Conservation (phyloP, 2,797 vertebrate species). For the Sebastes umbrosus region DNA sequence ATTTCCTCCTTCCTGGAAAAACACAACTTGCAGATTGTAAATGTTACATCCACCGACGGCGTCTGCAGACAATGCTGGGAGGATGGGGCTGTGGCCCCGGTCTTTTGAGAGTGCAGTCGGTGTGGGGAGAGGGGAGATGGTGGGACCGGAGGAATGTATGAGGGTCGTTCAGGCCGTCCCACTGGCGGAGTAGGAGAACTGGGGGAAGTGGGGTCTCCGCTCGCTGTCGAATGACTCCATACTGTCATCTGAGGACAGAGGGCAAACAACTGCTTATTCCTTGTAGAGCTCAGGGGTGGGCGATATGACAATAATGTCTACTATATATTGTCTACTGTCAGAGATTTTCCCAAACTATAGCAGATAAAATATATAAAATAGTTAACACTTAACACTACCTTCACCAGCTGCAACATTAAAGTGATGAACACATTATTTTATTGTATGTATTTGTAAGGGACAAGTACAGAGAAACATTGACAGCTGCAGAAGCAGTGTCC, state of each 20-base stretch:
- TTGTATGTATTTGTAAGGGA: too few relatives aligned
- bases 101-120: slow-evolving; percentile 86
- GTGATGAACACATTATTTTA: too few relatives aligned
- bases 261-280: neutral
- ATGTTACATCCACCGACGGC: slow-evolving; percentile 78
- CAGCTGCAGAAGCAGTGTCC: too few relatives aligned
- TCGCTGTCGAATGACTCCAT: slow-evolving; percentile 97
- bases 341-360: too few relatives aligned
- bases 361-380: too few relatives aligned
- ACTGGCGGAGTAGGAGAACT: slow-evolving; percentile 98
- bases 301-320: neutral
- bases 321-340: too few relatives aligned
- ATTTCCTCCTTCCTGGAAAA: slow-evolving; percentile 67
- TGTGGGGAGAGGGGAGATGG: slow-evolving; percentile 54
- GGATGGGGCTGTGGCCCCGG: slow-evolving; percentile 55
- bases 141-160: slow-evolving; percentile 68
- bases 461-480: too few relatives aligned
- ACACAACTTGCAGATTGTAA: slow-evolving; percentile 74
- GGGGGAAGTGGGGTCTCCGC: slow-evolving; percentile 95
- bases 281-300: neutral
- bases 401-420: too few relatives aligned
- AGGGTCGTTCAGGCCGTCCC: slow-evolving; percentile 88
- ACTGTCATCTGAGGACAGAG: slow-evolving; percentile 85
- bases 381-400: too few relatives aligned
- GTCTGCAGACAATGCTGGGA: slow-evolving; percentile 60